Conservation (phyloP, 2,888 invertebrate species). For the Watsonalla binaria region DNA sequence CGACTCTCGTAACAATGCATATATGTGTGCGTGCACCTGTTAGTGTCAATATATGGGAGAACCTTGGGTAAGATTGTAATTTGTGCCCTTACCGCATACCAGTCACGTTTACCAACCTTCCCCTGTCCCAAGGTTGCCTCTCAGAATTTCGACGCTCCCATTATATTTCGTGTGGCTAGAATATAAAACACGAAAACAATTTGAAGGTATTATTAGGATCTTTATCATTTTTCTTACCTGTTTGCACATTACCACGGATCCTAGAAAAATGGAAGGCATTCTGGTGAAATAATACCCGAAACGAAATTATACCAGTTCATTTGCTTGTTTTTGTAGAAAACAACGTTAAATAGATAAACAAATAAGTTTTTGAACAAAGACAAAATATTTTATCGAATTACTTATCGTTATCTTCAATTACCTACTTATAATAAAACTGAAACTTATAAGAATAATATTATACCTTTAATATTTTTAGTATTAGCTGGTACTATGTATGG, state of each 20-base stretch:
- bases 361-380: too few species aligned
- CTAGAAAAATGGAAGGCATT: not conserved
- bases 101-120: conserved; percentile 44
- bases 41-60: too few species aligned
- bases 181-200: conserved; percentile 40
- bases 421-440: too few species aligned
- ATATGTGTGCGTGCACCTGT: too few species aligned
- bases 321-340: not conserved
- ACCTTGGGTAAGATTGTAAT: too few species aligned
- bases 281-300: not conserved
- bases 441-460: too few species aligned
- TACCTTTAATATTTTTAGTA: too few species aligned
- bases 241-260: not conserved
- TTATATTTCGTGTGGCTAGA: conserved; percentile 41
- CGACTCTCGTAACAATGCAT: too few species aligned
- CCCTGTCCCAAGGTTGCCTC: conserved; percentile 28
- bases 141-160: conserved; percentile 35
- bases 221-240: conserved; percentile 5
- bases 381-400: too few species aligned
- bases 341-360: not conserved
- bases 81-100: conserved; percentile 30
- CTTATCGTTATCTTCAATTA: too few species aligned
- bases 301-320: not conserved
- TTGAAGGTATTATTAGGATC: conserved; percentile 18
- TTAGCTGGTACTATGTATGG: too few species aligned